Conservation (phyloP, 1,140 invertebrate species). For the Macrosteles quadrilineatus region DNA sequence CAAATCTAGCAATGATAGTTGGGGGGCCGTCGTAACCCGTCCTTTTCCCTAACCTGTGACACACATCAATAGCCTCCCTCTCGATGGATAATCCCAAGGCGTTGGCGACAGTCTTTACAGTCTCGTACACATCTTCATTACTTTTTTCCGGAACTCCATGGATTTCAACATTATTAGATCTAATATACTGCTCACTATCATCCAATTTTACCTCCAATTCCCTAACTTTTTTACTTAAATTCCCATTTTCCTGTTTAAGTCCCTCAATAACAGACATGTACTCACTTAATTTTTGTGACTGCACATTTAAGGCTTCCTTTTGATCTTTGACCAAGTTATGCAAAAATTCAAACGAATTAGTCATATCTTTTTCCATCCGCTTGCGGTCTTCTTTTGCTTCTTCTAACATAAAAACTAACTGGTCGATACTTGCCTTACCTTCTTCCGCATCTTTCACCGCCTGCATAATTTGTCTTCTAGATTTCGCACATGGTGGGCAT, state of each 20-base stretch:
- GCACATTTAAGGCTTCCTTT: neutral
- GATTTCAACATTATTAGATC: neutral
- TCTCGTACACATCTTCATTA: neutral
- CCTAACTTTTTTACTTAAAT: neutral
- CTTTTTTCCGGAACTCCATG: neutral
- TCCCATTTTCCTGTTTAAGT: neutral
- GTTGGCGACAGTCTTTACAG: neutral
- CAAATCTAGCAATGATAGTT: slow-evolving; percentile 8
- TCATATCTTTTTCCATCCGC: neutral
- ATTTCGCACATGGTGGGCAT: neutral
- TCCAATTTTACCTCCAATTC: neutral
- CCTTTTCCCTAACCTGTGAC: slow-evolving; percentile 15
- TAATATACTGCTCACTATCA: neutral
- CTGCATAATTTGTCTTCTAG: neutral
- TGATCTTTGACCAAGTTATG: neutral
- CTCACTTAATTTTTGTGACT: neutral
- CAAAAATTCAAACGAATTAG: neutral
- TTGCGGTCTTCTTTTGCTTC: neutral
- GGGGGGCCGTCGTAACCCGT: neutral
- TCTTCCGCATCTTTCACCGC: neutral
- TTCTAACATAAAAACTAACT: neutral
- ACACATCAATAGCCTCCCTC: neutral
- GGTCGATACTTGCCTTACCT: neutral
- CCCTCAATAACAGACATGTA: neutral
- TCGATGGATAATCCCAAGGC: neutral